phyloP scores from a whole-genome alignment of 2,888 invertebrate genomes.

The Andricus curvator region DNA sequence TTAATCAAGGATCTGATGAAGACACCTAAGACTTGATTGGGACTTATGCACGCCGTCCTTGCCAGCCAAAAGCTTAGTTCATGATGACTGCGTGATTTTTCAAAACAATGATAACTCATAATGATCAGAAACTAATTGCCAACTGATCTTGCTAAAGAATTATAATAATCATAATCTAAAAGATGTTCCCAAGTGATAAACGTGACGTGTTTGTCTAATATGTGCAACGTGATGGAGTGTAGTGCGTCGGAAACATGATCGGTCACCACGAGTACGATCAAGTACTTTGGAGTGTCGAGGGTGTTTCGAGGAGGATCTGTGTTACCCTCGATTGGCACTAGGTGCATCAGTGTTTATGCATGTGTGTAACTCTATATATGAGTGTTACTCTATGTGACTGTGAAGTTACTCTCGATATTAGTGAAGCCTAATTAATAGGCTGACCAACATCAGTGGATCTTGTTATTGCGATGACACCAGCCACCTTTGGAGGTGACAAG shows the following conservation, averaged over 20 bases:
- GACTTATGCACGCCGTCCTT: background rate
- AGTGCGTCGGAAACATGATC: slow-evolving; percentile 62
- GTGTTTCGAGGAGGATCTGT: slow-evolving; percentile 57
- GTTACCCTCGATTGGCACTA: slow-evolving; percentile 30
- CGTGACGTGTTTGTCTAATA: slow-evolving; percentile 37
- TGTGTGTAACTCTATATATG: slow-evolving; percentile 8
- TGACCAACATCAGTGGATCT: slow-evolving; percentile 8
- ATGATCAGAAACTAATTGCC: slow-evolving; percentile 6
- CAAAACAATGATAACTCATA: background rate
- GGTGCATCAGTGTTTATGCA: slow-evolving; percentile 13
- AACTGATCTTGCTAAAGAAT: background rate
- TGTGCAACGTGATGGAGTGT: slow-evolving; percentile 42
- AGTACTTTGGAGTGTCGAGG: slow-evolving; percentile 62
- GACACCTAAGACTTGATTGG: background rate
- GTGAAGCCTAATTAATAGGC: background rate
- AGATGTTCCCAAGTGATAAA: slow-evolving; percentile 15
- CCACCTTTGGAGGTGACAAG: slow-evolving; percentile 20
- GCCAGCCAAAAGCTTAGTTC: background rate
- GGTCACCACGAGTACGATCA: slow-evolving; percentile 61
- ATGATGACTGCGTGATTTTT: background rate
- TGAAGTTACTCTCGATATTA: slow-evolving; percentile 14
- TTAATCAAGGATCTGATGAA: background rate
- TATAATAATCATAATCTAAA: background rate
- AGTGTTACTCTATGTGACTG: background rate
- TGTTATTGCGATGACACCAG: background rate